These are phyloP conservation scores for Drosophila vallismaia DNA, from an alignment of 2,888 invertebrate genomes.

Conservation along the genomic window DNA sequence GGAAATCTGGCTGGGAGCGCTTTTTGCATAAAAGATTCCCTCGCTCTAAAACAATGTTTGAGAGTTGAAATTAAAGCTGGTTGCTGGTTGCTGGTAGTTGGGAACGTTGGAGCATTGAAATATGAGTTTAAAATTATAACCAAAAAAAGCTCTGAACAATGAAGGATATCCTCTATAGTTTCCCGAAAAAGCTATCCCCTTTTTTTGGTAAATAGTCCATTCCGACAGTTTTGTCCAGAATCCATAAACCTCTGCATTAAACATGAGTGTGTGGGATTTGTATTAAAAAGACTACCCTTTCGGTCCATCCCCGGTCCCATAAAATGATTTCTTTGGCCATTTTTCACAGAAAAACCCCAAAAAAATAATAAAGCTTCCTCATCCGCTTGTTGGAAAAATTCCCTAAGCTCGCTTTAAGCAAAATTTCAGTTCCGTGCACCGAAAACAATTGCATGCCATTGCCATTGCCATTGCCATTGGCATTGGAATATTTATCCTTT, in stretches of 20 bases:
- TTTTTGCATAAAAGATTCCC: slow-evolving; percentile 1
- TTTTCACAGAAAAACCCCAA: background rate
- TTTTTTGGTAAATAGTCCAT: background rate
- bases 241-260: background rate
- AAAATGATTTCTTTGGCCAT: background rate
- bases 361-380: background rate
- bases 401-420: background rate
- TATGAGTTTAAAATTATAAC: background rate
- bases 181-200: background rate
- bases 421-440: slow-evolving; percentile 4
- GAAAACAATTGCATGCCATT: slow-evolving; percentile 3
- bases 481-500: no score
- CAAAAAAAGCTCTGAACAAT: background rate
- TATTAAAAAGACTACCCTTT: no score
- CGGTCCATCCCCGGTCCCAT: background rate
- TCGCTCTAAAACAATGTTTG: background rate
- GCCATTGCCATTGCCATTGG: background rate
- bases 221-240: no score
- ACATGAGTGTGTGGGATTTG: background rate
- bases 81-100: background rate
- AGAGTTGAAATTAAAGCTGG: background rate
- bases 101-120: background rate
- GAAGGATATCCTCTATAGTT: background rate
- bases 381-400: slow-evolving; percentile 1
- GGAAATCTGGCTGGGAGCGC: background rate